These are phyloP conservation scores for Lydus trimaculatus DNA, from an alignment of 2,888 invertebrate genomes.

Conservation along the genomic window DNA sequence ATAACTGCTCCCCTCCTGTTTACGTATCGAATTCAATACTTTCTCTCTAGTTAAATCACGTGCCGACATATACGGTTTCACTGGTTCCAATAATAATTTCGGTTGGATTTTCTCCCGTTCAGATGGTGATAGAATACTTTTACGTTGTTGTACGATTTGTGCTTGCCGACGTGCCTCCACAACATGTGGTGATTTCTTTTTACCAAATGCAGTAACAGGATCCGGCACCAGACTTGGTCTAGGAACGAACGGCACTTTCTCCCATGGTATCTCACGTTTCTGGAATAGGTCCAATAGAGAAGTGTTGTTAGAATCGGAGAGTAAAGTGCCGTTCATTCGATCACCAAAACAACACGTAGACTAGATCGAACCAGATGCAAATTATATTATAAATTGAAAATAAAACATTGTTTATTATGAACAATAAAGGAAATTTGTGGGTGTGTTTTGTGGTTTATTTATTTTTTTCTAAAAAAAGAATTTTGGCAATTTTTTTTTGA, in stretches of 20 bases:
- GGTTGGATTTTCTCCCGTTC: slow-evolving; percentile 70
- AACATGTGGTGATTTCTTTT: slow-evolving; percentile 59
- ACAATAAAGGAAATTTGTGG: neutral
- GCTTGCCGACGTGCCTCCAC: slow-evolving; percentile 38
- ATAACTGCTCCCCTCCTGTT: slow-evolving; percentile 64
- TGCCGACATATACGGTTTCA: slow-evolving; percentile 73
- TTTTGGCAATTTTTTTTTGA: neutral
- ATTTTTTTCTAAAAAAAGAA: neutral
- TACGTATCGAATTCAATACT: slow-evolving; percentile 67
- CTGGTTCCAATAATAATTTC: slow-evolving; percentile 66
- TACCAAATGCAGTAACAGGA: slow-evolving; percentile 85
- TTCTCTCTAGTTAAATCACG: slow-evolving; percentile 71
- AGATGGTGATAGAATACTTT: slow-evolving; percentile 64
- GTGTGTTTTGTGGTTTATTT: neutral
- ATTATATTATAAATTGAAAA: neutral
- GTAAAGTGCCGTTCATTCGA: slow-evolving; percentile 2
- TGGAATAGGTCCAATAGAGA: slow-evolving; percentile 61
- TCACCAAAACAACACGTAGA: neutral
- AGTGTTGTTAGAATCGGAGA: neutral
- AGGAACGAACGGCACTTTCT: slow-evolving; percentile 87
- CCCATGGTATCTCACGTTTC: slow-evolving; percentile 84
- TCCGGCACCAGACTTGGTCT: slow-evolving; percentile 85
- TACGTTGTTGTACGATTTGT: slow-evolving; percentile 47
- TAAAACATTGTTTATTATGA: neutral
- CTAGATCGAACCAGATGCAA: neutral